phyloP scores from a whole-genome alignment of 2,888 invertebrate genomes.

The Ametastegia equiseti region DNA sequence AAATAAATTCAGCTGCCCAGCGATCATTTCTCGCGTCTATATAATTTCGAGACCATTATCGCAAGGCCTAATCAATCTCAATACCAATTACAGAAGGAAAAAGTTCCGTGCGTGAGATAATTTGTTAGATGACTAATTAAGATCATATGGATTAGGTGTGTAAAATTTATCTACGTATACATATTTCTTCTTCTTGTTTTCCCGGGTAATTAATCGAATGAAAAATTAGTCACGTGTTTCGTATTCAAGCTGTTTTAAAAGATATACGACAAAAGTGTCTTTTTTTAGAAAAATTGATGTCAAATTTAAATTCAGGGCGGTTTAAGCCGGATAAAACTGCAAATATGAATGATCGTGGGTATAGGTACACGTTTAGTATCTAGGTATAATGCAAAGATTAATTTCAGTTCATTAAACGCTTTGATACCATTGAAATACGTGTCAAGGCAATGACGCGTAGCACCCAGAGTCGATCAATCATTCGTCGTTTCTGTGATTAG shows the following conservation, averaged over 20 bases:
- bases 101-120: background rate
- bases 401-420: slow-evolving; percentile 6
- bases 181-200: background rate
- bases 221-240: background rate
- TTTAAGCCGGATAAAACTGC: background rate
- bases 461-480: background rate
- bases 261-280: no score
- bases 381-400: background rate
- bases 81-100: background rate
- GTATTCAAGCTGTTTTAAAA: background rate
- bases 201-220: background rate
- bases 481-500: background rate
- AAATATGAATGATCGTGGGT: background rate
- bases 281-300: no score
- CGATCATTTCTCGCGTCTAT: no score
- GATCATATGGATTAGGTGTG: background rate
- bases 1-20: no score
- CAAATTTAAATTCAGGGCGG: background rate
- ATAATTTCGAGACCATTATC: no score
- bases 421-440: background rate
- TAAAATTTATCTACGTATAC: background rate
- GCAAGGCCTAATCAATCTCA: background rate
- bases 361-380: background rate
- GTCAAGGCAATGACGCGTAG: background rate
- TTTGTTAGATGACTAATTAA: background rate